These are phyloP conservation scores for Engystomops pustulosus DNA, from an alignment of 2,113 vertebrate species.

Conservation along the genomic window DNA sequence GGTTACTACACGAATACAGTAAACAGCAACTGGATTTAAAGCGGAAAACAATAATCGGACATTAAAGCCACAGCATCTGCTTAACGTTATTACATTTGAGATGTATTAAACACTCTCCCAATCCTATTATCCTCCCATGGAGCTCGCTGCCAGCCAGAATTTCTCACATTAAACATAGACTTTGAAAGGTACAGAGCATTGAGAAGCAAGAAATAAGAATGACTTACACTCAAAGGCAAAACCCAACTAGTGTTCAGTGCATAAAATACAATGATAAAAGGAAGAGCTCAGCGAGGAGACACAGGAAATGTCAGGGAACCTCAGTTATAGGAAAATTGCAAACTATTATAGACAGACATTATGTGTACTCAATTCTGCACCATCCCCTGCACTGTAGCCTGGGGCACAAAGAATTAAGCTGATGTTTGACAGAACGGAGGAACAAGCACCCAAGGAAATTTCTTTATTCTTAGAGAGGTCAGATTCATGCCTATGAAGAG, in stretches of 20 bases:
- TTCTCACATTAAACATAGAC: conserved; percentile 4
- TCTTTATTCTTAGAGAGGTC: conserved; percentile 8
- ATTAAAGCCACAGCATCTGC: not conserved
- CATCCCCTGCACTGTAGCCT: not conserved
- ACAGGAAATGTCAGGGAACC: not conserved
- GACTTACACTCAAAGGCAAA: not conserved
- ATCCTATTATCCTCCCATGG: conserved; percentile 14
- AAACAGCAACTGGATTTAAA: not conserved
- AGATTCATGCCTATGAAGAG: not conserved
- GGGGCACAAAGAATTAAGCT: not conserved
- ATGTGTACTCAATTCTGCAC: not conserved
- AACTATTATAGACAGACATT: not conserved
- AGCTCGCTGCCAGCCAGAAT: not conserved
- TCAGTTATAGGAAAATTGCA: not conserved
- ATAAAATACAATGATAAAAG: not conserved
- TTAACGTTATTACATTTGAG: conserved; percentile 15
- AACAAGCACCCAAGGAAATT: not conserved
- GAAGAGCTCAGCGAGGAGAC: not conserved
- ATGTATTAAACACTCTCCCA: conserved; percentile 9
- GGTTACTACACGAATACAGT: not conserved
- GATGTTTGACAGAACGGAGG: not conserved
- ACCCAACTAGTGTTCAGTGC: not conserved
- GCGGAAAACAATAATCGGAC: conserved; percentile 17
- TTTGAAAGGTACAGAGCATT: not conserved
- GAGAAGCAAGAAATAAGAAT: not conserved